Evolutionary conservation across 2,888 invertebrate genomes (phyloP), one percentile per base, ranked within the genome.

Genomic region (Catocala fraxini): DNA sequence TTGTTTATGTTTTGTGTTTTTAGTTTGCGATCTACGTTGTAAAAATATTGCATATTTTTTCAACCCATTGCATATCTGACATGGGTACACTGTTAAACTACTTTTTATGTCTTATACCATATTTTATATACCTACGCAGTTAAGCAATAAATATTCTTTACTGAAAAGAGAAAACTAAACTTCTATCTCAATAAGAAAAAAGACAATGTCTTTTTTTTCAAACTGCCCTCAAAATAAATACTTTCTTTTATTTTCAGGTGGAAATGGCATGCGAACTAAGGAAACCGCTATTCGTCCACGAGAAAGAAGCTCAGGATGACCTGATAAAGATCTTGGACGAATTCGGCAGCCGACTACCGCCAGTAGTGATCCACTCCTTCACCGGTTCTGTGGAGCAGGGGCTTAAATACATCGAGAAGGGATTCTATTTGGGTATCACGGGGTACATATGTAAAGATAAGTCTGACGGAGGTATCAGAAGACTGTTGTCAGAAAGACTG

Each of bases 391-490:
- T 96, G 4, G 97, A 97, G 63, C 97, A 99, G 86, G 98, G 98
- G 0, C 75, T 92, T 2, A 89, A 87, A 76, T 99, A 99, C 91
- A 95, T 99, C 54, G 96, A 98, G 74, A 96, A 96, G 87, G 98
- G 98, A 6, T 97, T 96, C 91, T 98, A 98, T 86, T 94, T 99
- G 73, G 98, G 98, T 4, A 92, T 92, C 85, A 86, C 89, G 90
- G 97, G 98, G 41, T 98, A 97, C 82, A 93, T 98, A 12, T 98
- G 98, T 93, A 98, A 98, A 94, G 99, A 99, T 84, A 98, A 98
- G 90, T 97, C 98, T 6, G 98, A 98, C 83, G 97, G 97, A 57
- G 98, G 99, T 10, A 97, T 99, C 4, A 95, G 98, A 57, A 96
- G 97, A 84, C 92, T 98, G 67, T 88, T 99, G 43, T 97, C 97